phyloP scores from a whole-genome alignment of 2,113 vertebrate species.

The Festucalex cinctus region DNA sequence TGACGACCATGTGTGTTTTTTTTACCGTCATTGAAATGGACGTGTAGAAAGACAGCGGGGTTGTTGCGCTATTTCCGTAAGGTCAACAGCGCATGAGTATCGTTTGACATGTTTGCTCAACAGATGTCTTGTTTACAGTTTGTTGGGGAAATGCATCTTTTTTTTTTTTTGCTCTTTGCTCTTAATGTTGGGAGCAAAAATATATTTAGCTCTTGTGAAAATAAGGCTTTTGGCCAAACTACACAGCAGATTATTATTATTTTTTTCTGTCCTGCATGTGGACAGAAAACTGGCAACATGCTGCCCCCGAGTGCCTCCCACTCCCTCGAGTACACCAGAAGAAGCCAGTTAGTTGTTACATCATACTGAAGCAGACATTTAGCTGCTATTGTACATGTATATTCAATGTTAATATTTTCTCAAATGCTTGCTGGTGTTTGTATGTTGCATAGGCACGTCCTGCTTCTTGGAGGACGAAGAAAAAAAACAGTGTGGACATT shows the following conservation, averaged over 20 bases:
- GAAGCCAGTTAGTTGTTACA: not conserved
- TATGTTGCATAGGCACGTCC: too few species aligned
- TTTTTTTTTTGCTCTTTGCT: too few species aligned
- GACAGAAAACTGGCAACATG: not conserved
- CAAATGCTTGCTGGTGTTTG: too few species aligned
- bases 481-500: too few species aligned
- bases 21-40: not conserved
- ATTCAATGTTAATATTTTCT: too few species aligned
- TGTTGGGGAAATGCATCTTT: not conserved
- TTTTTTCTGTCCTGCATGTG: not conserved
- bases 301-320: not conserved
- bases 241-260: not conserved
- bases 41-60: not conserved
- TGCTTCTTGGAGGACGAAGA: too few species aligned
- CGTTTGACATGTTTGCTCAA: not conserved
- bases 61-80: not conserved
- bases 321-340: not conserved
- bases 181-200: not conserved
- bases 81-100: not conserved
- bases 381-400: too few species aligned
- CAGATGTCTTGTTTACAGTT: not conserved
- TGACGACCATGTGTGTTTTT: not conserved
- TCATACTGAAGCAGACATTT: not conserved
- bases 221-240: not conserved
- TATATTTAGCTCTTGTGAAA: not conserved